Percentiles rank a stretch among this genome's conserved stretches.
These are phyloP conservation scores for Phrynosoma blainvillii DNA, from an alignment of 2,113 vertebrate species.

Conservation along the genomic window DNA sequence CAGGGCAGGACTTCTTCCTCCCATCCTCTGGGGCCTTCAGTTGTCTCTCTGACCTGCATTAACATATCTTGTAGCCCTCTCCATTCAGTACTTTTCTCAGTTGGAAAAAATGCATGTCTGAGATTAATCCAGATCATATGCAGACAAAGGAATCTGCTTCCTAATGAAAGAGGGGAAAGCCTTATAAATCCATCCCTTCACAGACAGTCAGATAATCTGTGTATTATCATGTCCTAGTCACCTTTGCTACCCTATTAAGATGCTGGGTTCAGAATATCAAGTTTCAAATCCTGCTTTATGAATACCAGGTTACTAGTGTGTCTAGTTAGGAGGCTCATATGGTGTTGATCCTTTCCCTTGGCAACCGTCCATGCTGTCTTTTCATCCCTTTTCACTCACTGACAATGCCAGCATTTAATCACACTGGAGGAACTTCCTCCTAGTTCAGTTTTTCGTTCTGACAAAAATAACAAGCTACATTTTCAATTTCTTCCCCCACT, in stretches of 20 bases:
- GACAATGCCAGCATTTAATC: conserved; percentile 47
- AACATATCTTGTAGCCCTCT: not conserved
- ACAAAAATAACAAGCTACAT: conserved; percentile 17
- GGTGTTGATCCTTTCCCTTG: conserved; percentile 31
- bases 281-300: conserved; percentile 34
- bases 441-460: conserved; percentile 14
- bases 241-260: not conserved
- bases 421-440: conserved; percentile 19
- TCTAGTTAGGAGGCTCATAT: conserved; percentile 13
- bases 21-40: no score
- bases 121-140: not conserved
- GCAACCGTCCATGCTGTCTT: conserved; percentile 51
- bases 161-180: not conserved
- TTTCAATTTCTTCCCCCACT: not conserved
- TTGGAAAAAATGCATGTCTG: not conserved
- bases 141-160: not conserved
- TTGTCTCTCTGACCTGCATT: not conserved
- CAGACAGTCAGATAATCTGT: not conserved
- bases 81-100: fast-evolving
- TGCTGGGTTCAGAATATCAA: not conserved
- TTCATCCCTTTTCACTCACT: conserved; percentile 45
- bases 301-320: not conserved
- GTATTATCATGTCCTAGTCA: fast-evolving
- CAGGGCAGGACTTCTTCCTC: no score
- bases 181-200: not conserved